Conservation (phyloP, 2,888 invertebrate genomes). For the Hydriomena furcata region DNA sequence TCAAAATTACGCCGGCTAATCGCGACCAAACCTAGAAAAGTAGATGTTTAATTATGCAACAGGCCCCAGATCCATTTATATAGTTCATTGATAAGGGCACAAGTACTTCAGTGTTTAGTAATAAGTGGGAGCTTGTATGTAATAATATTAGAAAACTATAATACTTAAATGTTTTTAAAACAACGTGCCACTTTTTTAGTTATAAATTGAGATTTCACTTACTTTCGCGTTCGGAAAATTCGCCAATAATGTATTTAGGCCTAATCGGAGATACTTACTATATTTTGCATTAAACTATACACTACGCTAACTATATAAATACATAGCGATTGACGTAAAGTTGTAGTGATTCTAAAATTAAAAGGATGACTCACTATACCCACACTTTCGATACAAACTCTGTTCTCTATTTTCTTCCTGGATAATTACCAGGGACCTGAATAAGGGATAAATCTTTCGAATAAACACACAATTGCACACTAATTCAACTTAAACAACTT, state of each 20-base stretch:
- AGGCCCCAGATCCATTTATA: background rate
- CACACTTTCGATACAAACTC: no score
- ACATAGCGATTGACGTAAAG: no score
- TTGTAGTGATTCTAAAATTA: no score
- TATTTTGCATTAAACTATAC: slow-evolving; percentile 1
- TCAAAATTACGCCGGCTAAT: no score
- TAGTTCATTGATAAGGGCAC: slow-evolving; percentile 54
- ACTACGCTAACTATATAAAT: no score
- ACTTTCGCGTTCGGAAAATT: slow-evolving; percentile 45
- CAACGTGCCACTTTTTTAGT: slow-evolving; percentile 50
- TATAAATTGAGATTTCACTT: slow-evolving; percentile 54
- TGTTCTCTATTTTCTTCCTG: no score
- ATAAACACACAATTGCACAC: no score
- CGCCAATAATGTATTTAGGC: slow-evolving; percentile 39
- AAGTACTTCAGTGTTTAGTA: slow-evolving; percentile 65
- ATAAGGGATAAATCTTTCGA: no score
- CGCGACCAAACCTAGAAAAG: no score
- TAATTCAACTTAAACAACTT: no score
- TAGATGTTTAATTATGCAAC: background rate
- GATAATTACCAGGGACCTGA: no score
- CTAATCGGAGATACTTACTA: slow-evolving; percentile 6
- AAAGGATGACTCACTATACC: no score
- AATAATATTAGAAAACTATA: slow-evolving; percentile 24
- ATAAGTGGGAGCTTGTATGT: slow-evolving; percentile 42
- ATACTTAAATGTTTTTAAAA: slow-evolving; percentile 35